Evolutionary conservation across 1,140 invertebrate species (phyloP).

Genomic region (Neodiprion virginianus): DNA sequence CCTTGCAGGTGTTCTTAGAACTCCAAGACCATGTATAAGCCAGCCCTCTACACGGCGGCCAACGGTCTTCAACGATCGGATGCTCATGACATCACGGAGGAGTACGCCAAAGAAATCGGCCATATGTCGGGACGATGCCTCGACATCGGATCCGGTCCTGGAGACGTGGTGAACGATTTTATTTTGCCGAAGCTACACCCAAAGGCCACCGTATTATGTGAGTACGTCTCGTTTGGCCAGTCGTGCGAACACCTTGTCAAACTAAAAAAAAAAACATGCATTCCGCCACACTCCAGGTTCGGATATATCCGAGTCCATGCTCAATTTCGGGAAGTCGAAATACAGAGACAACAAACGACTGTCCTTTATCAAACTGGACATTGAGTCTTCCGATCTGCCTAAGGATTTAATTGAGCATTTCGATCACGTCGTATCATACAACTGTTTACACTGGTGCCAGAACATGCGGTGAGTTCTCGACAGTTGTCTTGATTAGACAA

Average conservation of each 20-base stretch:
- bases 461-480: conserved; percentile 69
- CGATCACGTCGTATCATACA: conserved; percentile 80
- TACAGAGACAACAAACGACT: conserved; percentile 58
- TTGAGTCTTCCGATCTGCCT: conserved; percentile 63
- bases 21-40: not conserved
- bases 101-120: conserved; percentile 66
- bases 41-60: conserved; percentile 63
- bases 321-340: conserved; percentile 68
- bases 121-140: conserved; percentile 59
- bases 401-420: conserved; percentile 63
- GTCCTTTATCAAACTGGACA: conserved; percentile 72
- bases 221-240: not conserved
- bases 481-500: conserved; percentile 19
- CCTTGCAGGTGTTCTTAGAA: too few relatives aligned
- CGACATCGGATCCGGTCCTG: conserved; percentile 83
- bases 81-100: conserved; percentile 70
- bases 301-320: conserved; percentile 76
- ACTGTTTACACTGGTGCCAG: conserved; percentile 83
- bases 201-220: conserved; percentile 47
- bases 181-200: conserved; percentile 70
- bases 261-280: conserved; percentile 16
- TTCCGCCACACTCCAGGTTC: conserved; percentile 56
- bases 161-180: conserved; percentile 74
- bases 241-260: not conserved
- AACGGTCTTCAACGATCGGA: conserved; percentile 74